Base-by-base conservation (phyloP, 2,888 invertebrate species). In the Patella caerulea region DNA sequence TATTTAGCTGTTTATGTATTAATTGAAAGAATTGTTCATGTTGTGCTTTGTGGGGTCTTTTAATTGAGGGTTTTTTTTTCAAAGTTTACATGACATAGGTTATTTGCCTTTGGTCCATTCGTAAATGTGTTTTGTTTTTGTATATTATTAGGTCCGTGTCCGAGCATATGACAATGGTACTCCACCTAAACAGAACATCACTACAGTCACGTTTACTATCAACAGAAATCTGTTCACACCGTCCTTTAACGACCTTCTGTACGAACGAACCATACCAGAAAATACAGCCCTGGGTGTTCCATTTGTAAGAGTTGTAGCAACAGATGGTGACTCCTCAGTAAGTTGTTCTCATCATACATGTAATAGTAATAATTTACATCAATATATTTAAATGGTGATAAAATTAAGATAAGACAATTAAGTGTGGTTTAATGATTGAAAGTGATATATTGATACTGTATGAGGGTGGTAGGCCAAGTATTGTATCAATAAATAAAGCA, bases 261-360 rank as follows among this genome's bases (percentile, higher is more conserved):
- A 78, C 55, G 14, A 74, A 2, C 73, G 72, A 1, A 79, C 72
- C 12, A 83, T 87, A 19, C 75, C 79, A 9, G 87, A 86, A 53
- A 83, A 78, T 1, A 59, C 71, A 1, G 15, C 74, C 9, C 78
- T 76, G 3, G 84, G 84, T 19, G 24, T 34, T 15, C 24, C 59
- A 19, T 71, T 85, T 24, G 77, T 83, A 15, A 79, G 74, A 29
- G 77, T 88, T 29, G 75, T 59, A 15, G 88, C 88, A 12, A 78
- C 71, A 2, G 90, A 90, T 73, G 34, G 24, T 24, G 87, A 87
- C 78, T 55, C 72, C 2, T 79, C 82, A 78, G 87, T 86, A 79
- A 80, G 85, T 73, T 56, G 14, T 52, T 71, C 29, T 52, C 14
- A 15, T 52, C 14, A 15, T 5, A n/a, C 74, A 19, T 65, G n/a